Percentiles rank a stretch among this genome's conserved stretches.
phyloP scores from a whole-genome alignment of 2,113 vertebrate species.

The Connochaetes taurinus region DNA sequence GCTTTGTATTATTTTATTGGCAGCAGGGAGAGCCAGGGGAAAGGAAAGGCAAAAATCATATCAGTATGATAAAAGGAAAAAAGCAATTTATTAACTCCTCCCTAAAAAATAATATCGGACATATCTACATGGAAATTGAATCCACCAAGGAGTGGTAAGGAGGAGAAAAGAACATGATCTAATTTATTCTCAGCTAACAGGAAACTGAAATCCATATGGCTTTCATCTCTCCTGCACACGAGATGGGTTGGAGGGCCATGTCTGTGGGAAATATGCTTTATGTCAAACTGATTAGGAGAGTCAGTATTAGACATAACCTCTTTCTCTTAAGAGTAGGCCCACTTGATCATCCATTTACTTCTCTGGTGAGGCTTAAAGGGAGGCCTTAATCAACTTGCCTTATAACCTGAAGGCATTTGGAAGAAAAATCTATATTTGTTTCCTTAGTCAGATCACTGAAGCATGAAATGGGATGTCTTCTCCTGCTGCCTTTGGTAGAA shows the following conservation, averaged over 20 bases:
- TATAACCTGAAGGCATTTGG: conserved; percentile 66
- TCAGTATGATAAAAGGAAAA: neutral
- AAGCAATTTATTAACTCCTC: conserved; percentile 56
- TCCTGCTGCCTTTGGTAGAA: conserved; percentile 62
- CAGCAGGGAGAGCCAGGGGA: neutral
- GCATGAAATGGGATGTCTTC: conserved; percentile 80
- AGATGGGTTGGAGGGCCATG: conserved; percentile 35
- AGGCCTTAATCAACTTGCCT: conserved; percentile 73
- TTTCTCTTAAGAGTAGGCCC: conserved; percentile 43
- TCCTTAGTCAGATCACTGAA: conserved; percentile 71
- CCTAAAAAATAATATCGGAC: neutral
- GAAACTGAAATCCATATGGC: conserved; percentile 59
- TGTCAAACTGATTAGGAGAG: conserved; percentile 67
- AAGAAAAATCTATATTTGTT: conserved; percentile 71
- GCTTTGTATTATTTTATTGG: neutral
- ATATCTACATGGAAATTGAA: conserved; percentile 69
- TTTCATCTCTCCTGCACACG: conserved; percentile 54
- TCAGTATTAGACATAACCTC: conserved; percentile 53
- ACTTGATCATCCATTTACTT: conserved; percentile 54
- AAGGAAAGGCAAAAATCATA: neutral
- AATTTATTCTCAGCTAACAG: conserved; percentile 62
- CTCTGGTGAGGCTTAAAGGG: conserved; percentile 68
- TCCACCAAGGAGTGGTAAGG: conserved; percentile 57
- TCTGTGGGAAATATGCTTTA: conserved; percentile 58
- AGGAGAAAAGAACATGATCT: conserved; percentile 57